Evolutionary conservation across 1,140 invertebrate species (phyloP).

Genomic region (Chironomus striatipennis): DNA sequence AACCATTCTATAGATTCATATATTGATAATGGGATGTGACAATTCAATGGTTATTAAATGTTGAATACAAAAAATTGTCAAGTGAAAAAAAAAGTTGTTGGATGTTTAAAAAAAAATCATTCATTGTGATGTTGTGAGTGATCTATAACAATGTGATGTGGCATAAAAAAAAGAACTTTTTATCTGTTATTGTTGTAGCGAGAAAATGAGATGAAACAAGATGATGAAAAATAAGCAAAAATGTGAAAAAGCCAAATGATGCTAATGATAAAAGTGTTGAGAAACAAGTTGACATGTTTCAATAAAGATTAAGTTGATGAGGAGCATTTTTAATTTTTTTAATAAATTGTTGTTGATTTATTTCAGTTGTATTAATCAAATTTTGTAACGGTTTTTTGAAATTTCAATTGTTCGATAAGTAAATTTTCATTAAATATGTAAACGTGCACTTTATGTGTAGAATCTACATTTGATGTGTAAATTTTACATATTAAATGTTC

Average conservation of each 20-base stretch:
- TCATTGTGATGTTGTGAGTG: not conserved
- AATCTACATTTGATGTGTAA: no score
- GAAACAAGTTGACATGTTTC: not conserved
- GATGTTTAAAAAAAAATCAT: not conserved
- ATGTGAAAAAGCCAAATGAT: not conserved
- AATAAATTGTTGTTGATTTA: no score
- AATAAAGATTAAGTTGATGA: not conserved
- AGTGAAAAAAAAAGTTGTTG: not conserved
- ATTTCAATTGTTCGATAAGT: no score
- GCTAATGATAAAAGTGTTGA: not conserved
- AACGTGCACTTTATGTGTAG: no score
- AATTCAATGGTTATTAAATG: constrained; percentile 10
- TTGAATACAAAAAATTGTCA: not conserved
- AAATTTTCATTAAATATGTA: no score
- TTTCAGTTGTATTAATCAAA: no score
- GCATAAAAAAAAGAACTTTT: not conserved
- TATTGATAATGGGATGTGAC: constrained; percentile 13
- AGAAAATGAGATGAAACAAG: not conserved
- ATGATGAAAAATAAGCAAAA: not conserved
- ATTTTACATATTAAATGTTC: no score
- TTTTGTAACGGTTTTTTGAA: no score
- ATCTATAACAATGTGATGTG: not conserved
- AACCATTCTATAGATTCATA: not conserved
- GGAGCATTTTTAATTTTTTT: not conserved
- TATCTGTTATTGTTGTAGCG: not conserved